Evolutionary conservation across 2,113 vertebrate genomes (phyloP).

Genomic region (Capreolus pygargus): DNA sequence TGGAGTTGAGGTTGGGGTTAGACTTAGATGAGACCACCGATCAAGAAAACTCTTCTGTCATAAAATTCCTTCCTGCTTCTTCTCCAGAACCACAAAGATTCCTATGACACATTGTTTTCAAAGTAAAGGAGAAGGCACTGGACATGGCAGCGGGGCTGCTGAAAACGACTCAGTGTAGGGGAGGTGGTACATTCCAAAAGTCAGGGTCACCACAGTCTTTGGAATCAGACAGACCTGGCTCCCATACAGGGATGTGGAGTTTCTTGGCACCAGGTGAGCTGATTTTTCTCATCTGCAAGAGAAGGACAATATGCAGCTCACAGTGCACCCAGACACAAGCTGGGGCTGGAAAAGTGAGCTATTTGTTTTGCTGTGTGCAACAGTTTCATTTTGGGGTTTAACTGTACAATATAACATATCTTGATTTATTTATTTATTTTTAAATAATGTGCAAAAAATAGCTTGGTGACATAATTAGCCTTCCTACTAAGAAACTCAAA

Average conservation of each 20-base stretch:
- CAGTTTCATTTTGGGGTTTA: background rate
- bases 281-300: background rate
- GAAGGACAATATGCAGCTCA: background rate
- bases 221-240: background rate
- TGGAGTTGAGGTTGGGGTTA: background rate
- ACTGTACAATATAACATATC: background rate
- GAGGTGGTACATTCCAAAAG: background rate
- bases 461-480: background rate
- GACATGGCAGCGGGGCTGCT: background rate
- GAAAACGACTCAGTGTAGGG: background rate
- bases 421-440: constrained; percentile 39
- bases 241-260: background rate
- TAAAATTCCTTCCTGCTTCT: constrained; percentile 1
- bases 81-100: background rate
- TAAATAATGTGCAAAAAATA: constrained; percentile 46
- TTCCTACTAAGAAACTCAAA: constrained; percentile 49
- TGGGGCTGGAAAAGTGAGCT: background rate
- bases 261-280: background rate
- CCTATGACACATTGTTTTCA: background rate
- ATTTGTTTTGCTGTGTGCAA: background rate
- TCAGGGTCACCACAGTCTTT: background rate
- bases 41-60: constrained; percentile 15
- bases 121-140: background rate
- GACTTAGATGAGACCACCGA: background rate
- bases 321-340: background rate